Evolutionary conservation across 2,888 invertebrate genomes (phyloP).

Genomic region (Spatulosminthurus flaviceps): DNA sequence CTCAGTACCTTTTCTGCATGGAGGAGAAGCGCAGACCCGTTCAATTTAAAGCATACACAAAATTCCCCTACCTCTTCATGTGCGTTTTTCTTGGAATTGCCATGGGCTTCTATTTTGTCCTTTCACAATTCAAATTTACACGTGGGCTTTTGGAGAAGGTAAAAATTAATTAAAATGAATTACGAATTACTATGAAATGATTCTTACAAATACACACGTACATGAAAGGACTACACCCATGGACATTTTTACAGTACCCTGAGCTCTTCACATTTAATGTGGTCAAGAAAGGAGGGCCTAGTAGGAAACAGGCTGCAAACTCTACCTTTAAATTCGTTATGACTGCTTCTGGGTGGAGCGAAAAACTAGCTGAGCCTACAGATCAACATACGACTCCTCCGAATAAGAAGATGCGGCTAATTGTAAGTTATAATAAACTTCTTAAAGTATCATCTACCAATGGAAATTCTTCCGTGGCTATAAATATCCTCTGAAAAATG

Average conservation of each 20-base stretch:
- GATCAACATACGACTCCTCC: slow-evolving; percentile 72
- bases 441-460: too few relatives aligned
- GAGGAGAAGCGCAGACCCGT: slow-evolving; percentile 76
- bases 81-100: not conserved
- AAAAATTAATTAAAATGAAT: slow-evolving; percentile 41
- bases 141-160: slow-evolving; percentile 16
- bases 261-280: slow-evolving; percentile 77
- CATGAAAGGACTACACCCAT: too few relatives aligned
- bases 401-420: slow-evolving; percentile 68
- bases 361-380: slow-evolving; percentile 70
- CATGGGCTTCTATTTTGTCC: too few relatives aligned
- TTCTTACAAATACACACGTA: too few relatives aligned
- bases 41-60: slow-evolving; percentile 80
- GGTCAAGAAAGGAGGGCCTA: slow-evolving; percentile 72
- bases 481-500: too few relatives aligned
- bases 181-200: too few relatives aligned
- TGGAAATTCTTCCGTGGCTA: too few relatives aligned
- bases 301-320: slow-evolving; percentile 71
- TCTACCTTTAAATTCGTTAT: slow-evolving; percentile 70
- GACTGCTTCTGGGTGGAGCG: slow-evolving; percentile 76
- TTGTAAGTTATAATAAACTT: not conserved
- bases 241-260: slow-evolving; percentile 73
- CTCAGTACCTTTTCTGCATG: slow-evolving; percentile 80
- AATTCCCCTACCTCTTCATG: slow-evolving; percentile 69
- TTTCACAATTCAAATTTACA: not conserved